phyloP scores from a whole-genome alignment of 2,113 vertebrate species.

The Mus spicilegus region DNA sequence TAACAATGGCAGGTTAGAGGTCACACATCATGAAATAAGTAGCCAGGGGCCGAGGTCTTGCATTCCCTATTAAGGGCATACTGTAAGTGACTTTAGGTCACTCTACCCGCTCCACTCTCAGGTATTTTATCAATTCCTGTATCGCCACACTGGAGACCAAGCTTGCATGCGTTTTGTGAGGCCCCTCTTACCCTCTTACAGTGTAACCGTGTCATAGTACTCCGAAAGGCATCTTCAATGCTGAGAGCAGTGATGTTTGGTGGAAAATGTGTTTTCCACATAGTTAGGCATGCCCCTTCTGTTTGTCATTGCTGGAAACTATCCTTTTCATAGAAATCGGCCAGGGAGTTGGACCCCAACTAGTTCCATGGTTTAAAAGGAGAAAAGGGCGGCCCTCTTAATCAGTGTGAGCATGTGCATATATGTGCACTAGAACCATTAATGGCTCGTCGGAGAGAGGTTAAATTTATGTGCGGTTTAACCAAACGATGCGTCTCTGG shows the following conservation, averaged over 20 bases:
- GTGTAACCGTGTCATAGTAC: background rate
- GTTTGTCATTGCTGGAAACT: background rate
- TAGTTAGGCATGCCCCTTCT: background rate
- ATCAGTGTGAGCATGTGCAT: constrained; percentile 30
- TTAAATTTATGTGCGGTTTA: constrained; percentile 79
- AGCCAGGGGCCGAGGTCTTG: background rate
- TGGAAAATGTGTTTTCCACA: background rate
- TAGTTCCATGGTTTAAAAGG: constrained; percentile 47
- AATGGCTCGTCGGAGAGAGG: constrained; percentile 68
- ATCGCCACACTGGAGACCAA: background rate
- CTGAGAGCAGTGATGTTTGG: background rate
- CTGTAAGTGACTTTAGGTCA: background rate
- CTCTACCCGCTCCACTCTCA: background rate
- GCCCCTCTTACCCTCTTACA: background rate
- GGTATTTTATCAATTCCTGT: background rate
- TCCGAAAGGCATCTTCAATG: background rate
- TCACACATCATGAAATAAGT: background rate
- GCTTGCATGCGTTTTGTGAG: background rate
- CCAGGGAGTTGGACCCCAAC: background rate
- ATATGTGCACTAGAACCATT: constrained; percentile 51
- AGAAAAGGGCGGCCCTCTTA: background rate
- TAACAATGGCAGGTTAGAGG: background rate
- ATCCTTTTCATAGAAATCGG: background rate
- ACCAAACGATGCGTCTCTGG: constrained; percentile 60
- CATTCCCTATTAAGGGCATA: background rate